Conservation (phyloP, 2,113 vertebrate genomes). For the Odontesthes bonariensis region DNA sequence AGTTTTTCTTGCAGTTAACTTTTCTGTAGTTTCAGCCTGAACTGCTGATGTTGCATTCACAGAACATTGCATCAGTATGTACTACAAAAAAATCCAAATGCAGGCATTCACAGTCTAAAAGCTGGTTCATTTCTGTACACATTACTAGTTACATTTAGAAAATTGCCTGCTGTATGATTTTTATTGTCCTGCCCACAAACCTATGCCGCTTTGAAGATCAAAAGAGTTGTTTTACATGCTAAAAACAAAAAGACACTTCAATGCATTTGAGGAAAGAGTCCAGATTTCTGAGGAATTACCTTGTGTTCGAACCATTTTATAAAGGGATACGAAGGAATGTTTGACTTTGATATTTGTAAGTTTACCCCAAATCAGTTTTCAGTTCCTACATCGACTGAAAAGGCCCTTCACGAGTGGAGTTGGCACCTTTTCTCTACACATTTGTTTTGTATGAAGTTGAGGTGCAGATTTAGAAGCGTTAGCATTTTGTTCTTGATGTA, state of each 20-base stretch:
- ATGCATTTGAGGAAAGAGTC: not conserved
- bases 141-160: no score
- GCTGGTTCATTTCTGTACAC: no score
- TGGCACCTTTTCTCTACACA: no score
- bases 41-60: slow-evolving; percentile 6
- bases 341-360: not conserved
- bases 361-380: not conserved
- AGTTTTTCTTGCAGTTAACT: not conserved
- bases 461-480: not conserved
- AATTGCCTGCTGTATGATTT: no score
- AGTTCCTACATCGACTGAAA: not conserved
- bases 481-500: slow-evolving; percentile 5
- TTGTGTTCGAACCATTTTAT: not conserved
- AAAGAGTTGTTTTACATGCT: no score
- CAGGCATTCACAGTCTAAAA: no score
- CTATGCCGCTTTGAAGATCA: no score
- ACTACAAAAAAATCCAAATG: not conserved
- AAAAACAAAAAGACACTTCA: no score
- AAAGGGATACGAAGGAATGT: not conserved
- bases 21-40: slow-evolving; percentile 8
- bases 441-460: not conserved
- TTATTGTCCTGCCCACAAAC: no score
- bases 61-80: slow-evolving; percentile 4
- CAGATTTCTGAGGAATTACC: not conserved
- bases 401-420: no score